phyloP scores from a whole-genome alignment of 2,888 invertebrate species.

The Drosophila mulleri region DNA sequence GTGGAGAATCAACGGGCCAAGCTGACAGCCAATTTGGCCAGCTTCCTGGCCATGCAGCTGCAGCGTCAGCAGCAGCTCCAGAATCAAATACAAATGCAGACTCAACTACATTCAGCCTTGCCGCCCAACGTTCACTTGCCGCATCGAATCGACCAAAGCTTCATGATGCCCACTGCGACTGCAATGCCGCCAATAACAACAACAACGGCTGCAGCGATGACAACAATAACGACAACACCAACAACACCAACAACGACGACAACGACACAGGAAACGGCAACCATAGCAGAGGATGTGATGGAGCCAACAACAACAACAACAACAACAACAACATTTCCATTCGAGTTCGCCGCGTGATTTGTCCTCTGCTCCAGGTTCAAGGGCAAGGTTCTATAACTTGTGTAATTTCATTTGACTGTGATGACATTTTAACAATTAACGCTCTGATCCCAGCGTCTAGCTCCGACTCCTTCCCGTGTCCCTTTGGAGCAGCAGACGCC shows the following conservation, averaged over 20 bases:
- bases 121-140: constrained; percentile 64
- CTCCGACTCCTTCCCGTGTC: constrained; percentile 4
- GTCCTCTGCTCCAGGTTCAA: constrained; percentile 6
- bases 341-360: constrained; percentile 55
- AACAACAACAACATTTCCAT: background rate
- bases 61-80: constrained; percentile 72
- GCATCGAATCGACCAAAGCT: constrained; percentile 45
- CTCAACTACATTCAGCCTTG: constrained; percentile 44
- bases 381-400: constrained; percentile 38
- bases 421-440: constrained; percentile 78
- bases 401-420: constrained; percentile 80
- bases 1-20: constrained; percentile 83
- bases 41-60: constrained; percentile 70
- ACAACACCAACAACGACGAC: constrained; percentile 14
- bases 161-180: constrained; percentile 12
- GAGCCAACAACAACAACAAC: constrained; percentile 13
- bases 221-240: background rate
- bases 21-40: constrained; percentile 69
- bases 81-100: constrained; percentile 68
- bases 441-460: constrained; percentile 47
- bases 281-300: constrained; percentile 15
- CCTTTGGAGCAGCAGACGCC: constrained; percentile 32
- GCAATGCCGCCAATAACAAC: constrained; percentile 16
- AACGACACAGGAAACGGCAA: constrained; percentile 17
- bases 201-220: constrained; percentile 1